These are phyloP conservation scores for Lasioglossum lativentre DNA, from an alignment of 2,888 invertebrate species.

Conservation along the genomic window DNA sequence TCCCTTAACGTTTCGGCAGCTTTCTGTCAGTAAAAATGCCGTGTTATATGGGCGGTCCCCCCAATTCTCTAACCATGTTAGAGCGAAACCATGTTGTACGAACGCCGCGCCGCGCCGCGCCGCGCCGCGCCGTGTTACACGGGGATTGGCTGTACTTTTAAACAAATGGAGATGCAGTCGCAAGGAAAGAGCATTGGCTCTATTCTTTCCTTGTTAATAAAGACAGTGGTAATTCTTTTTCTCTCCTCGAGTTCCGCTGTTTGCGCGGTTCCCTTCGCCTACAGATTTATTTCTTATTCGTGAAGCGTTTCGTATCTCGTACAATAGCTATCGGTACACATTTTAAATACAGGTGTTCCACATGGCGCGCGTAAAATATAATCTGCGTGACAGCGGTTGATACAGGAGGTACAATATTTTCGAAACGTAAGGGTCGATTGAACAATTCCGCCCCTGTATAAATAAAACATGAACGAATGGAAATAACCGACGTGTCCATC, in stretches of 20 bases:
- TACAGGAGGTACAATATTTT: background rate
- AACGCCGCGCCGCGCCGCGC: too few relatives aligned
- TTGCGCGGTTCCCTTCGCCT: background rate
- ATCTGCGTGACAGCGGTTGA: background rate
- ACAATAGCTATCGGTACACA: background rate
- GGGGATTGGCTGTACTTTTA: background rate
- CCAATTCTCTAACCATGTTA: background rate
- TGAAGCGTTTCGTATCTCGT: background rate
- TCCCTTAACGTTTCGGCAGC: background rate
- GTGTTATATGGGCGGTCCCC: background rate
- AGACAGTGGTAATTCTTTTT: background rate
- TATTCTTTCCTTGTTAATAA: background rate
- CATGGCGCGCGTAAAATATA: background rate
- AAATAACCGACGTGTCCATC: background rate
- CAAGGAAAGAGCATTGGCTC: background rate
- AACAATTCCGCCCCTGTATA: background rate
- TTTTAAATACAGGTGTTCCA: background rate
- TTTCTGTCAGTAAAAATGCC: background rate
- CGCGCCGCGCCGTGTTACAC: background rate
- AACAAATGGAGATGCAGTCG: background rate
- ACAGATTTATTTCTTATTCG: background rate
- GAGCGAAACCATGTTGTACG: background rate
- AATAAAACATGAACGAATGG: background rate
- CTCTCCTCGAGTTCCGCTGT: background rate
- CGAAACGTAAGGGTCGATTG: background rate